phyloP scores from a whole-genome alignment of 2,113 vertebrate species.

The Bos indicus region DNA sequence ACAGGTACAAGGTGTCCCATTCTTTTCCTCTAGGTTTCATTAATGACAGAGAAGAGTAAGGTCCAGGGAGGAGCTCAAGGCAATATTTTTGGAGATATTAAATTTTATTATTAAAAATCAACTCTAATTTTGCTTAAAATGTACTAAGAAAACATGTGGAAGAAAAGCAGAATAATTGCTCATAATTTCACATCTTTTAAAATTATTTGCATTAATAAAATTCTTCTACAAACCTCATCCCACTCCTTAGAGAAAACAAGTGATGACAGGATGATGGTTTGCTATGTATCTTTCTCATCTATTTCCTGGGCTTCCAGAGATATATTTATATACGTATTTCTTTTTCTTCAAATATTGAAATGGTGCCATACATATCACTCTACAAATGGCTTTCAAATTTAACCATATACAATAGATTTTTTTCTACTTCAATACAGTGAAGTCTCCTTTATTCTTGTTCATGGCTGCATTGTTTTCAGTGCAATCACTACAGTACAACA shows the following conservation, averaged over 20 bases:
- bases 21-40: background rate
- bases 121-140: background rate
- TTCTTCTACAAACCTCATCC: background rate
- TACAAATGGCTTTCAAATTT: background rate
- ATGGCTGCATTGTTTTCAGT: background rate
- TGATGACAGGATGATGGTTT: background rate
- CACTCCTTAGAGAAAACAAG: background rate
- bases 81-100: background rate
- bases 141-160: background rate
- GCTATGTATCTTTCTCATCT: background rate
- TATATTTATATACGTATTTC: background rate
- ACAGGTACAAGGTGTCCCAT: background rate
- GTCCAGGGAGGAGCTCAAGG: background rate
- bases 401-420: background rate
- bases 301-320: background rate
- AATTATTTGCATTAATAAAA: background rate
- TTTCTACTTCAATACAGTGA: background rate
- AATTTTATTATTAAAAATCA: conserved; percentile 7
- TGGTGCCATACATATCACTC: background rate
- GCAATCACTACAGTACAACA: background rate
- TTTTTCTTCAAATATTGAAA: background rate
- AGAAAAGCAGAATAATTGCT: background rate
- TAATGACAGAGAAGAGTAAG: background rate
- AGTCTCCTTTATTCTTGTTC: background rate
- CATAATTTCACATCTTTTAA: background rate